A percentile compares a stretch with the other conserved stretches of the same genome.
Conservation (phyloP, 2,888 invertebrate genomes). For the Tinea semifulvella region DNA sequence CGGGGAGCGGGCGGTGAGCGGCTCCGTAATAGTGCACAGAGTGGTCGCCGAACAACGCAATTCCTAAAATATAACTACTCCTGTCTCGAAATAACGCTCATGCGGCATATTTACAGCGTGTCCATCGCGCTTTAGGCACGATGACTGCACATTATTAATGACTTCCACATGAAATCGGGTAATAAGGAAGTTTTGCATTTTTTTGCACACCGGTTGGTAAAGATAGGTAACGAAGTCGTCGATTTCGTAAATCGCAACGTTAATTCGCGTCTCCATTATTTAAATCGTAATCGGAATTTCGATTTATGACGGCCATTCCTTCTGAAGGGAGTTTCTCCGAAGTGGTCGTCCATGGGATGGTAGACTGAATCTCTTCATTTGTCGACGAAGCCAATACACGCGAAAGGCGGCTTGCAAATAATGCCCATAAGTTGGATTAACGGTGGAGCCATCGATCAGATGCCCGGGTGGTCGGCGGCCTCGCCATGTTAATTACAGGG, state of each 20-base stretch:
- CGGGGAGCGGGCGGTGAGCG: slow-evolving; percentile 28
- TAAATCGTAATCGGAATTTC: slow-evolving; percentile 41
- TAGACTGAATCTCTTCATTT: slow-evolving; percentile 45
- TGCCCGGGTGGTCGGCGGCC: slow-evolving; percentile 51
- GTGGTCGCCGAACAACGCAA: slow-evolving; percentile 32
- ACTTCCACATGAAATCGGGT: background rate
- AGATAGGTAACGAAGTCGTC: background rate
- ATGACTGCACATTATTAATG: background rate
- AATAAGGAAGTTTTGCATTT: background rate
- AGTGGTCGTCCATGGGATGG: slow-evolving; percentile 22
- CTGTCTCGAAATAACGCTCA: slow-evolving; percentile 30
- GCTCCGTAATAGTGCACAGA: slow-evolving; percentile 52
- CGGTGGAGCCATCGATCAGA: slow-evolving; percentile 48
- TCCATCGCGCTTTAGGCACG: background rate
- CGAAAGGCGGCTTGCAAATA: slow-evolving; percentile 44
- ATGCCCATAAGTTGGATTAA: slow-evolving; percentile 44
- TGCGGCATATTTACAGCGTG: slow-evolving; percentile 26
- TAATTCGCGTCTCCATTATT: slow-evolving; percentile 35
- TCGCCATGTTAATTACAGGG: slow-evolving; percentile 53
- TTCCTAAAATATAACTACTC: slow-evolving; percentile 51
- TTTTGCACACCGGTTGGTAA: background rate
- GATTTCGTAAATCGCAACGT: slow-evolving; percentile 7
- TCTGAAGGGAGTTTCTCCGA: slow-evolving; percentile 36
- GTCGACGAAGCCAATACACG: slow-evolving; percentile 34
- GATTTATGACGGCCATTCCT: slow-evolving; percentile 40